Evolutionary conservation across 2,113 vertebrate genomes (phyloP).

Genomic region (Microtus ochrogaster): DNA sequence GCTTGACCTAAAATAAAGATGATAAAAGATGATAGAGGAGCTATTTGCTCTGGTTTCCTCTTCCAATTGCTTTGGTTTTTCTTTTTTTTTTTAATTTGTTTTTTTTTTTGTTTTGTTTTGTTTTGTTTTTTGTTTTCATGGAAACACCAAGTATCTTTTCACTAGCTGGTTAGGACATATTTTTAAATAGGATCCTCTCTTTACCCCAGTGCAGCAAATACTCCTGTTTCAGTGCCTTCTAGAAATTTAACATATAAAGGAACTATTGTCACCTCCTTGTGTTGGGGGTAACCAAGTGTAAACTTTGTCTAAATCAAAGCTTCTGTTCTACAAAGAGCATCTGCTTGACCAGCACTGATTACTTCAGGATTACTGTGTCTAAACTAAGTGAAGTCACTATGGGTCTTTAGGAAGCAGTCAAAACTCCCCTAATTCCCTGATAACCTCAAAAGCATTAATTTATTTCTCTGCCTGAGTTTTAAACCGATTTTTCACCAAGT

Average conservation of each 20-base stretch:
- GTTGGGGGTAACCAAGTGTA: background rate
- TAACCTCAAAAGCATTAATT: slow-evolving; percentile 21
- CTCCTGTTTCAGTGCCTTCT: background rate
- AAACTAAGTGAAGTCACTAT: background rate
- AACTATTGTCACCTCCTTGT: slow-evolving; percentile 18
- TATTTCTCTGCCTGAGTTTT: background rate
- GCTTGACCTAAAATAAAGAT: slow-evolving; percentile 75
- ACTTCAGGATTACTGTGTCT: slow-evolving; percentile 13
- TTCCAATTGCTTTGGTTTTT: slow-evolving; percentile 70
- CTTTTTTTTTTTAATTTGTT: too few relatives aligned
- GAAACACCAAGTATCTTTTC: slow-evolving; percentile 52
- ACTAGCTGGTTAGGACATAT: slow-evolving; percentile 40
- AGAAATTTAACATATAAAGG: slow-evolving; percentile 55
- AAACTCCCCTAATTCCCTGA: background rate
- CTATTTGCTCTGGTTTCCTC: slow-evolving; percentile 72
- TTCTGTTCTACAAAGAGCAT: background rate
- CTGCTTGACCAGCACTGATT: background rate
- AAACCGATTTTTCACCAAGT: slow-evolving; percentile 1
- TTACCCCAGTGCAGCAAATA: slow-evolving; percentile 37
- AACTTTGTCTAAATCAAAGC: background rate
- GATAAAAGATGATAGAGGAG: slow-evolving; percentile 73
- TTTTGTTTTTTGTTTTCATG: slow-evolving; percentile 66
- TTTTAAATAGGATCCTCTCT: slow-evolving; percentile 44
- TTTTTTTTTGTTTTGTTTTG: too few relatives aligned
- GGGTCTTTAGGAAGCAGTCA: background rate